Conservation (phyloP, 2,113 vertebrate genomes). For the Centropristis striata region DNA sequence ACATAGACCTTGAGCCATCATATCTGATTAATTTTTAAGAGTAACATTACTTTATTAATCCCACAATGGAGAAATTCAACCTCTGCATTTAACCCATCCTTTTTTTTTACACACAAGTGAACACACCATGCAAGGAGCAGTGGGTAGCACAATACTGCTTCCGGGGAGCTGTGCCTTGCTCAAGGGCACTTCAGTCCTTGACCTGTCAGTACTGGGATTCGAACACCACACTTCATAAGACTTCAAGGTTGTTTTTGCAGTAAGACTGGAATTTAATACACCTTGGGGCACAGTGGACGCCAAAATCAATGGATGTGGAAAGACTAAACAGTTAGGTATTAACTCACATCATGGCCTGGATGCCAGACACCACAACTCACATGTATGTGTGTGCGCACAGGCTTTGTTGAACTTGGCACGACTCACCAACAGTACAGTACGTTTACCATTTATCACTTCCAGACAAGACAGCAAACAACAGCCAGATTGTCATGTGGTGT, state of each 20-base stretch:
- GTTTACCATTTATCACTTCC: constrained; percentile 52
- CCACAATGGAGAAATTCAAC: no score
- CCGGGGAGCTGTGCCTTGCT: no score
- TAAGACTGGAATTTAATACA: not conserved
- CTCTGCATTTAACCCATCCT: no score
- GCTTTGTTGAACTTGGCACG: constrained; percentile 14
- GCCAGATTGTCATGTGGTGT: constrained; percentile 4
- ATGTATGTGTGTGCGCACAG: not conserved
- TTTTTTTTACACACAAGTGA: no score
- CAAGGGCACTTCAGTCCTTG: no score
- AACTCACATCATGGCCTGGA: constrained; percentile 33
- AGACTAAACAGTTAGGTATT: constrained; percentile 61
- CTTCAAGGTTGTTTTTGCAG: not conserved
- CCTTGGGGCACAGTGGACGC: not conserved
- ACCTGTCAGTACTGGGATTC: no score
- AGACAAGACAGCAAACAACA: constrained; percentile 66
- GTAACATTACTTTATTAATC: no score
- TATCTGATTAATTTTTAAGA: not conserved
- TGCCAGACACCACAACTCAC: not conserved
- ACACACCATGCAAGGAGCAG: no score
- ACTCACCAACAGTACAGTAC: not conserved
- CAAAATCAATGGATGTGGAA: constrained; percentile 22
- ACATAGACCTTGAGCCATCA: not conserved
- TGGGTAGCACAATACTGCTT: no score
- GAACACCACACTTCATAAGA: constrained; percentile 2